Base-by-base conservation (phyloP, 2,888 invertebrate genomes). In the Thereva unica region DNA sequence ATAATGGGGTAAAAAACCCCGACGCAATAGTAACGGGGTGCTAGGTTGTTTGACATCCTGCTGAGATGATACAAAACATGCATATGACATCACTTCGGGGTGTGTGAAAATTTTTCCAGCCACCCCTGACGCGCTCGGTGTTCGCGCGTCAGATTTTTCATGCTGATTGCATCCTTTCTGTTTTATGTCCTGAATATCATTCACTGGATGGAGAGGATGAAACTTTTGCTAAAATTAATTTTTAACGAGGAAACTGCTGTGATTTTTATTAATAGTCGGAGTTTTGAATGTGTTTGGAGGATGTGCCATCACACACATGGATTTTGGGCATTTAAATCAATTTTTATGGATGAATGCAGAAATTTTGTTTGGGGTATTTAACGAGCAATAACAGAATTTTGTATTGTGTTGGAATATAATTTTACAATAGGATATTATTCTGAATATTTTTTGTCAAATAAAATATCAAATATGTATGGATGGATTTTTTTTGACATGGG, bases 211-310 rank as follows among this genome's bases (percentile, higher is more conserved):
- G 47, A 47, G 47, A 47, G 47, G 45, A 47, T 38, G 38, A 12
- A 47, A 59, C 45, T 59, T n/a, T 37, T 47, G 59, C 59, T 34
- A 12, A 59, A 59, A 59, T 59, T 59, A 59, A 59, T 59, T 59
- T 59, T 59, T 59, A 59, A 59, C 59, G 59, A 59, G 59, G 34
- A n/a, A 35, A 59, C 59, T 38, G 59, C 59, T 59, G 59, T 59
- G 59, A 47, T 23, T 35, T 37, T 59, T 45, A 59, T 59, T 59
- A 59, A 59, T 59, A 59, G 47, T 35, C 56, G 12, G 9, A 5
- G n/a, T n/a, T 42, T 44, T 44, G 10, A 56, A 42, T 41, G 35
- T 23, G 44, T 10, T 34, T 42, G 2, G 23, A 23, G 23, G 23
- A 23, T 23, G 23, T 23, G 23, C 2, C 23, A 23, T 23, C 23